phyloP scores from a whole-genome alignment of 2,797 vertebrate genomes.

The Gymnoscopelus braueri region DNA sequence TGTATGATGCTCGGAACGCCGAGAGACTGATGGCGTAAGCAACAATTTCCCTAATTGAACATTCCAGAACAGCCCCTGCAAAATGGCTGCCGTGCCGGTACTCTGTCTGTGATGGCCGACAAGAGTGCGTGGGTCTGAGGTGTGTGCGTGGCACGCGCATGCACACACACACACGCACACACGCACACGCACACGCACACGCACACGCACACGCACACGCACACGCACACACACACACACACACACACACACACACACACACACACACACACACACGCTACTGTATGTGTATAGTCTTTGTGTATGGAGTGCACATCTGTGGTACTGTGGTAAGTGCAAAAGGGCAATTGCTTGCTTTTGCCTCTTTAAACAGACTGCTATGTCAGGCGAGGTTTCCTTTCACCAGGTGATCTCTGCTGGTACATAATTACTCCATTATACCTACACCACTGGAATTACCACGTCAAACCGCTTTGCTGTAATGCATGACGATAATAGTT shows the following conservation, averaged over 20 bases:
- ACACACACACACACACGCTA: no score
- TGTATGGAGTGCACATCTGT: conserved; percentile 37
- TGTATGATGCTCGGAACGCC: conserved; percentile 12
- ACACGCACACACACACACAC: no score
- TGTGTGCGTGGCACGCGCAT: conserved; percentile 39
- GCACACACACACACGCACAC: no score
- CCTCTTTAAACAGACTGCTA: conserved; percentile 47
- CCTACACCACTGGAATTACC: conserved; percentile 45
- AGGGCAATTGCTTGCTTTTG: conserved; percentile 53
- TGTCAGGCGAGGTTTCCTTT: conserved; percentile 57
- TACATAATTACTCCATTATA: conserved; percentile 68
- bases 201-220: no score
- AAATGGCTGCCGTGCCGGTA: conserved; percentile 79
- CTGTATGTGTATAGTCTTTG: conserved; percentile 11
- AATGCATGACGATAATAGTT: conserved; percentile 36
- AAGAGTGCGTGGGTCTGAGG: conserved; percentile 69
- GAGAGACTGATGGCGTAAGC: conserved; percentile 39
- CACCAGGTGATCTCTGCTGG: conserved; percentile 56
- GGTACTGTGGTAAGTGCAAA: conserved; percentile 25
- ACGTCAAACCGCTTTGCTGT: conserved; percentile 39
- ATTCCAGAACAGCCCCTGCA: conserved; percentile 73
- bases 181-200: no score
- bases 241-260: no score
- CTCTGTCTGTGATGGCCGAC: conserved; percentile 79
- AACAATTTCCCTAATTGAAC: conserved; percentile 75